Conservation (phyloP, 2,797 vertebrate species). For the Chaetodon trifasciatus region DNA sequence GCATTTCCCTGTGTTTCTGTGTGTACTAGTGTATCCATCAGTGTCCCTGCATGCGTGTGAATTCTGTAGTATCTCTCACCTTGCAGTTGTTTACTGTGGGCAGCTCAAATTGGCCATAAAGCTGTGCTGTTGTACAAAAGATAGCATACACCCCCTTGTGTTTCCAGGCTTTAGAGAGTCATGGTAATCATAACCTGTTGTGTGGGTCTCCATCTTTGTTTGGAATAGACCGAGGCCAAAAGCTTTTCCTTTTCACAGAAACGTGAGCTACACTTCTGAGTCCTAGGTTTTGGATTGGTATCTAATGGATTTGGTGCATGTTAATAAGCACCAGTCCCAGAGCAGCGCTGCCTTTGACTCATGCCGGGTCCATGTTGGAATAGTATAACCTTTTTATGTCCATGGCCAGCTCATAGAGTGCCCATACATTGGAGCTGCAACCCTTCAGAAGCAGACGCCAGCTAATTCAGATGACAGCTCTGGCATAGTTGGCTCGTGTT, state of each 20-base stretch:
- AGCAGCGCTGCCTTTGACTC: constrained; percentile 12
- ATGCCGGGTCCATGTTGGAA: background rate
- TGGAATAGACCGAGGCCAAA: background rate
- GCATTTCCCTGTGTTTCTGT: constrained; percentile 59
- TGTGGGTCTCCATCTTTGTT: background rate
- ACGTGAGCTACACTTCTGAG: constrained; percentile 1
- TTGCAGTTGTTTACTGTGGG: constrained; percentile 45
- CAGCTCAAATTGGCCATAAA: constrained; percentile 31
- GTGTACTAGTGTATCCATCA: constrained; percentile 37
- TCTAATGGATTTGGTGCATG: background rate
- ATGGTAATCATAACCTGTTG: constrained; percentile 6
- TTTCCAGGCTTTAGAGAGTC: background rate
- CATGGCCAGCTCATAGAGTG: constrained; percentile 14
- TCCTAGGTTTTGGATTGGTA: constrained; percentile 1
- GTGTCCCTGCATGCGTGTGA: constrained; percentile 30
- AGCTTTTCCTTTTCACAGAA: constrained; percentile 2
- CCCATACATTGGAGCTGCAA: constrained; percentile 33
- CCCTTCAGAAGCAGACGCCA: constrained; percentile 14
- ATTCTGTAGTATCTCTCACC: constrained; percentile 22
- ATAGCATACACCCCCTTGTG: background rate
- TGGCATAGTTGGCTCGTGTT: constrained; percentile 44
- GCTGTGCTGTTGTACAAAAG: background rate
- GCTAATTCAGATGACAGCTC: constrained; percentile 56
- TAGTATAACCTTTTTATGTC: constrained; percentile 17
- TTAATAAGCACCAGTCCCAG: constrained; percentile 7